phyloP scores from a whole-genome alignment of 2,113 vertebrate species.

The Cynocephalus volans region DNA sequence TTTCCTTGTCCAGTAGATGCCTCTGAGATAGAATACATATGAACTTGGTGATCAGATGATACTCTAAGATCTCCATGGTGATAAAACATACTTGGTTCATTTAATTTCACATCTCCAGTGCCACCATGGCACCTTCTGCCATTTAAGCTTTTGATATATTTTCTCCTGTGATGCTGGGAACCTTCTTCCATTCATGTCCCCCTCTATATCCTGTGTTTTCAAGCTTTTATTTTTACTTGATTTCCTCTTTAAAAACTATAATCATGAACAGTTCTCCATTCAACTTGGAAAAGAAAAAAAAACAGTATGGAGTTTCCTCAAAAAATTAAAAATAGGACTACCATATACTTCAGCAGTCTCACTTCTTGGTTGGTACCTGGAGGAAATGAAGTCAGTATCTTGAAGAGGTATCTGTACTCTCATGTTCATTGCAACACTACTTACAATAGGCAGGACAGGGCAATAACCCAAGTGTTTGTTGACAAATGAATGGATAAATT shows the following conservation, averaged over 20 bases:
- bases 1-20: too few species aligned
- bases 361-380: neutral
- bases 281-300: neutral
- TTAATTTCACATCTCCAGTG: constrained; percentile 48
- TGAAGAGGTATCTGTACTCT: neutral
- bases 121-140: too few species aligned
- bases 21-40: too few species aligned
- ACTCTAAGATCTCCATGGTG: neutral
- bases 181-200: neutral
- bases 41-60: neutral
- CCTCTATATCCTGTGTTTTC: neutral
- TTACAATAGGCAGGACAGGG: neutral
- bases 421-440: neutral
- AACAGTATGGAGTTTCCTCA: neutral
- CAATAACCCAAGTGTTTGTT: too few species aligned
- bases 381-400: neutral
- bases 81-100: neutral
- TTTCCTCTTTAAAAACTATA: neutral
- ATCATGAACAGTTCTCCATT: neutral
- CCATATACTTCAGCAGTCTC: neutral
- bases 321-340: neutral
- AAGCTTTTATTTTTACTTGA: neutral
- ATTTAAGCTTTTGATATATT: neutral
- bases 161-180: neutral
- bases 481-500: neutral